Evolutionary conservation across 2,797 vertebrate genomes (phyloP).

Genomic region (Rhyacichthys aspro): DNA sequence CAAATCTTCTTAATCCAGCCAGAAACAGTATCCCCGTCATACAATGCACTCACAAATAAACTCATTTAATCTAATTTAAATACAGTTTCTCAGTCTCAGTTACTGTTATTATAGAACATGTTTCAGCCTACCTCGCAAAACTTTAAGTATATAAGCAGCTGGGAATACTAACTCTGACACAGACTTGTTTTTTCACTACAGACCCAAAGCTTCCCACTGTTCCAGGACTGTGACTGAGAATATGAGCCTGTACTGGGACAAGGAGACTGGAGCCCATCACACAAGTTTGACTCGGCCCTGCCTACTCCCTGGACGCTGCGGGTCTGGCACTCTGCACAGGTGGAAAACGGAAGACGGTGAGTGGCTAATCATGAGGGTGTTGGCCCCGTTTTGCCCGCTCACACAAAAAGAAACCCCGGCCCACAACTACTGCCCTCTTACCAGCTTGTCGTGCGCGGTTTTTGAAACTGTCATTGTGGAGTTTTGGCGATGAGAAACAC

Average conservation of each 20-base stretch:
- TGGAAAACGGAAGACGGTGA: constrained; percentile 76
- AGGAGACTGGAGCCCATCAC: constrained; percentile 69
- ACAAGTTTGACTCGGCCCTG: constrained; percentile 64
- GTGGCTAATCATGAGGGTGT: constrained; percentile 74
- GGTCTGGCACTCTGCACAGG: constrained; percentile 76
- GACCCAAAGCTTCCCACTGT: constrained; percentile 44
- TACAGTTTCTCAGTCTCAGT: too few relatives aligned
- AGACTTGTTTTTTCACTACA: constrained; percentile 48
- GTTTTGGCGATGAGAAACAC: constrained; percentile 67
- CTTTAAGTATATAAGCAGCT: background rate
- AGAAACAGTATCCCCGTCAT: too few relatives aligned
- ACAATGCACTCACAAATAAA: too few relatives aligned
- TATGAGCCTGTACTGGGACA: constrained; percentile 58
- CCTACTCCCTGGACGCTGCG: constrained; percentile 61
- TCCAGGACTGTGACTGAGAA: constrained; percentile 33
- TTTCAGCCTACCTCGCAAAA: too few relatives aligned
- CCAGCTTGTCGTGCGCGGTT: constrained; percentile 66
- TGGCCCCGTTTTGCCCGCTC: constrained; percentile 65
- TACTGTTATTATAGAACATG: too few relatives aligned
- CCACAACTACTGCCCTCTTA: constrained; percentile 75
- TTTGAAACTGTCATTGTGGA: constrained; percentile 68
- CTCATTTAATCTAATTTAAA: too few relatives aligned
- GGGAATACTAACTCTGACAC: constrained; percentile 33
- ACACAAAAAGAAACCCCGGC: constrained; percentile 38
- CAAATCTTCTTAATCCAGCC: too few relatives aligned